A percentile compares a stretch with the other conserved stretches of the same genome.
Evolutionary conservation across 2,888 invertebrate species (phyloP).

Genomic region (Machimus rusticus): DNA sequence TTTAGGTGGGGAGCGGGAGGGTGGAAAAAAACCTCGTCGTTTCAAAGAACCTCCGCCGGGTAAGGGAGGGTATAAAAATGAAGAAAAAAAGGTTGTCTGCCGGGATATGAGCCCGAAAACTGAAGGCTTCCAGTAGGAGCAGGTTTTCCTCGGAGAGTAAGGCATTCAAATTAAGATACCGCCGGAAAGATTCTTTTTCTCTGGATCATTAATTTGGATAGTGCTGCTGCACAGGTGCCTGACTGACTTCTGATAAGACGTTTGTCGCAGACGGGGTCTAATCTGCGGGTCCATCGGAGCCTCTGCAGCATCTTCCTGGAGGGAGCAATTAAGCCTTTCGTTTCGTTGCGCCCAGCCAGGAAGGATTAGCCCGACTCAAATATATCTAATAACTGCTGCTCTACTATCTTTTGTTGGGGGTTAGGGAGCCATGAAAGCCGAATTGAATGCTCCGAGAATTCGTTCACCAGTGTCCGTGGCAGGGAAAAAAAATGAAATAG

Average conservation of each 20-base stretch:
- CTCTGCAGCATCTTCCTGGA: background rate
- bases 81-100: background rate
- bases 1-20: background rate
- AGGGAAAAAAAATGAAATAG: background rate
- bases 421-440: conserved; percentile 25
- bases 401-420: conserved; percentile 22
- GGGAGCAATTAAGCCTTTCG: conserved; percentile 24
- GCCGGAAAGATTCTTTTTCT: background rate
- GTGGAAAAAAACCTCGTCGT: background rate
- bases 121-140: background rate
- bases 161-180: conserved; percentile 21
- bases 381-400: background rate
- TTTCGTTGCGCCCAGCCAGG: background rate
- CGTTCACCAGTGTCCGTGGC: conserved; percentile 8
- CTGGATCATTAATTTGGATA: background rate
- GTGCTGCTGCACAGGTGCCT: background rate
- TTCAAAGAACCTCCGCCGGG: background rate
- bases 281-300: background rate
- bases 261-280: background rate
- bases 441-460: conserved; percentile 30
- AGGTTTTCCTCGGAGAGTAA: background rate
- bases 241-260: background rate
- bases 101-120: background rate
- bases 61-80: no score
- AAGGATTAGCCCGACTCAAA: conserved; percentile 3